phyloP scores from a whole-genome alignment of 30 jellyfish, hydroid and myxozoan species.

The Rhopilema esculentum region DNA sequence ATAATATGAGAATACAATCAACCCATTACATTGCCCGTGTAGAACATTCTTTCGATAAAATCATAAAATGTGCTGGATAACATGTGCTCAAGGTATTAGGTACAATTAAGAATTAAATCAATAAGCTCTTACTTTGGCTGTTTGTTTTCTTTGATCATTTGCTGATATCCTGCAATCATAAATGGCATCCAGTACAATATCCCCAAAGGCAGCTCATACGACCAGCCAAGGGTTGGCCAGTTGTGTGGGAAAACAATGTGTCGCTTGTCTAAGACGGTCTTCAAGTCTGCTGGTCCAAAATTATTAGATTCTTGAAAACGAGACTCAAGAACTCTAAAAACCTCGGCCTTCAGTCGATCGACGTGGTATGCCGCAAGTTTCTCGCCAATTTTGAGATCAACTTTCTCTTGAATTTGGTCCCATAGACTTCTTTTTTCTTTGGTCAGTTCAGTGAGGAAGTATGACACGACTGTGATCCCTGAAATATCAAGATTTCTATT shows the following conservation, averaged over 20 bases:
- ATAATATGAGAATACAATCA: no score
- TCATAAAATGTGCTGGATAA: not conserved
- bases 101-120: not conserved
- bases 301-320: not conserved
- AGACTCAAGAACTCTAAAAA: conserved; percentile 10
- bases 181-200: conserved; percentile 16
- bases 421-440: not conserved
- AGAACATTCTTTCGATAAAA: not conserved
- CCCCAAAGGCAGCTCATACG: conserved; percentile 33
- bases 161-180: conserved; percentile 33
- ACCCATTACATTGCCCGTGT: no score
- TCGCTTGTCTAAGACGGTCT: conserved; percentile 1
- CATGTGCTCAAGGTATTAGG: no score
- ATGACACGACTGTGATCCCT: not conserved
- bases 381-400: conserved; percentile 30
- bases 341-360: conserved; percentile 7
- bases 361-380: conserved; percentile 28
- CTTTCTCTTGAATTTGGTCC: conserved; percentile 3
- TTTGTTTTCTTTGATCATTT: not conserved
- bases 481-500: not conserved
- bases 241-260: conserved; percentile 26
- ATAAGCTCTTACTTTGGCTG: conserved; percentile 14
- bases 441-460: not conserved
- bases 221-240: conserved; percentile 30
- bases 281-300: conserved; percentile 23